phyloP scores from a whole-genome alignment of 2,113 vertebrate genomes.

The Melanocharis versteri region DNA sequence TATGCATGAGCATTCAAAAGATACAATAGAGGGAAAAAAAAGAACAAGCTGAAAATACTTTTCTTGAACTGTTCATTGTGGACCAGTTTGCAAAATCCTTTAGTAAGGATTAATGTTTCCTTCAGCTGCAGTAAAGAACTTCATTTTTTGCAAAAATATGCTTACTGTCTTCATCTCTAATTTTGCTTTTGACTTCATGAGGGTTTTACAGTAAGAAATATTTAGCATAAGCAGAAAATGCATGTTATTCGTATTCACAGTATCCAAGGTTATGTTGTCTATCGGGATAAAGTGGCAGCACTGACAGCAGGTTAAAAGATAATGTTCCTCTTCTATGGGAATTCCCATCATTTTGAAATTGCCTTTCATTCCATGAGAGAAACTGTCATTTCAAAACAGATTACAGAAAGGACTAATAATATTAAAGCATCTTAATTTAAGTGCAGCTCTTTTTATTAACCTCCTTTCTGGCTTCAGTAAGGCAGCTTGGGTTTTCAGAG shows the following conservation, averaged over 20 bases:
- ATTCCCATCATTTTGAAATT: constrained; percentile 15
- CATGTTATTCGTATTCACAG: not conserved
- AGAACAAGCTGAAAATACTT: not conserved
- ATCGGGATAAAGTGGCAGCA: not conserved
- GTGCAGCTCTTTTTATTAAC: not conserved
- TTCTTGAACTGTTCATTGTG: not conserved
- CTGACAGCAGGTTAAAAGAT: not conserved
- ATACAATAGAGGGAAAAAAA: not conserved
- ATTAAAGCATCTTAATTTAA: not conserved
- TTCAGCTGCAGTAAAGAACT: not conserved
- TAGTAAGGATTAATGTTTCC: not conserved
- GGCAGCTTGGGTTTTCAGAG: not conserved
- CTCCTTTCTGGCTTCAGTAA: not conserved
- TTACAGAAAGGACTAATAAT: not conserved
- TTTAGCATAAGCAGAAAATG: constrained; percentile 1
- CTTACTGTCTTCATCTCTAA: not conserved
- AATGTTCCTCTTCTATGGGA: not conserved
- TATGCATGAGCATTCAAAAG: not conserved
- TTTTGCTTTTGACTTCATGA: not conserved
- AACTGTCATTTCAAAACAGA: constrained; percentile 22
- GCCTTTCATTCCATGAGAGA: not conserved
- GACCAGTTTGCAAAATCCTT: not conserved
- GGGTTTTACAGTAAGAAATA: not conserved
- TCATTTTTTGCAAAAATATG: not conserved
- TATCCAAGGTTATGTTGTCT: not conserved